A percentile compares a stretch with the other conserved stretches of the same genome.
Evolutionary conservation across 1,140 invertebrate species (phyloP).

Genomic region (Amyelois transitella): DNA sequence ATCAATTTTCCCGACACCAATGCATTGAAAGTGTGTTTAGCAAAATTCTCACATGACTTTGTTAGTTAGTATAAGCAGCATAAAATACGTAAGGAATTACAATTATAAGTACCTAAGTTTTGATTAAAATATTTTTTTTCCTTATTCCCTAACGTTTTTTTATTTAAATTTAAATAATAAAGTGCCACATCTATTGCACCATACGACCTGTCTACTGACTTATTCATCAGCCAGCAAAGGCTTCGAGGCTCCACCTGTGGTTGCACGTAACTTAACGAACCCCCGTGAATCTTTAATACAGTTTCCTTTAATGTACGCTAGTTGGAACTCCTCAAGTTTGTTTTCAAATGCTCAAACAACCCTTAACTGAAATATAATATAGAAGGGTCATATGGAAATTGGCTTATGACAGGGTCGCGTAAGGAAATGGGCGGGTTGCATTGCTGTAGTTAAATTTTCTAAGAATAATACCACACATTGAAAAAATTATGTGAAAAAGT

Average conservation of each 20-base stretch:
- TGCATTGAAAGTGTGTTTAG: no score
- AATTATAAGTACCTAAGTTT: neutral
- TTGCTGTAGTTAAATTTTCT: neutral
- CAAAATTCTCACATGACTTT: no score
- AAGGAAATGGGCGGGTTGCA: neutral
- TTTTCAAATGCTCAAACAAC: conserved; percentile 27
- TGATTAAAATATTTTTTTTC: no score
- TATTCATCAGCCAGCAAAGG: conserved; percentile 55
- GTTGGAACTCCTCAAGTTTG: conserved; percentile 41
- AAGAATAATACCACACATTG: no score
- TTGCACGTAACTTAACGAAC: conserved; percentile 70
- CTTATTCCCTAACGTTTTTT: no score
- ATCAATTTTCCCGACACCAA: no score
- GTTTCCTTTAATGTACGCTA: conserved; percentile 67
- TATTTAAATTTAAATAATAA: neutral
- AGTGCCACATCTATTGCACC: conserved; percentile 18
- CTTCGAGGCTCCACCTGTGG: conserved; percentile 51
- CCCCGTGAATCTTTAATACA: conserved; percentile 69
- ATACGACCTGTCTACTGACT: conserved; percentile 36
- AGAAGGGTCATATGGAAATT: conserved; percentile 2
- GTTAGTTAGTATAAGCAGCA: no score
- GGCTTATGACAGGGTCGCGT: neutral
- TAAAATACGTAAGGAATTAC: no score
- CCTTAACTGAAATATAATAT: conserved; percentile 4
- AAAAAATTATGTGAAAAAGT: no score